phyloP scores from a whole-genome alignment of 1,140 invertebrate genomes.

The roundworm (Caenorhabditis elegans) region WBcel235 BX284606.5:15422501-15423000 shows the following conservation, averaged over 20 bases:
- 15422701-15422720: constrained; percentile 52
- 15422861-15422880: not conserved
- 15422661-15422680: constrained; percentile 2
- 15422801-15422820: not conserved
- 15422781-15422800: constrained; percentile 33
- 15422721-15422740: constrained; percentile 31
- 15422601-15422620: constrained; percentile 53
- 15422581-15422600: constrained; percentile 33
- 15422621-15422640: constrained; percentile 48
- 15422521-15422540: constrained; percentile 27
- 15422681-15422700: constrained; percentile 51
- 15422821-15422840: constrained; percentile 17
- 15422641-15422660: not conserved
- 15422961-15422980: constrained; percentile 59
- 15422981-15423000: constrained; percentile 64
- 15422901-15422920: no score
- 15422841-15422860: constrained; percentile 37
- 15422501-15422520: constrained; percentile 16
- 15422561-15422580: not conserved
- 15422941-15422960: constrained; percentile 61
- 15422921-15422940: constrained; percentile 59
- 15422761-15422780: not conserved
- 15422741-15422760: constrained; percentile 9
- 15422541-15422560: constrained; percentile 29
- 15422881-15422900: no score